Conservation (phyloP, 2,113 vertebrate species). For the Pionites leucogaster region DNA sequence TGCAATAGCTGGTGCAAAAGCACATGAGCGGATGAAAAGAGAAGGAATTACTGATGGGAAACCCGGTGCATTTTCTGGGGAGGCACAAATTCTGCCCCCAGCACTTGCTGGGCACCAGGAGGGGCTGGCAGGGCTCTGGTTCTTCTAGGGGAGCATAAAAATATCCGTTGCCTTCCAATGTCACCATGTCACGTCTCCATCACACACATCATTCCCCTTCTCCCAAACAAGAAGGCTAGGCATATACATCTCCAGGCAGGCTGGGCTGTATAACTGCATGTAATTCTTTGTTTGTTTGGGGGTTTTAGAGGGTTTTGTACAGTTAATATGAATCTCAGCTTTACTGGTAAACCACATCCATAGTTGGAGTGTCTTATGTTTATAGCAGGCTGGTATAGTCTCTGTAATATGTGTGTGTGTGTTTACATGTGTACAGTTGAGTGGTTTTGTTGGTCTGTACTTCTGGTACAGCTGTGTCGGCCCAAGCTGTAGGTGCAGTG, state of each 20-base stretch:
- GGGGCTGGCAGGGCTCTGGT: not conserved
- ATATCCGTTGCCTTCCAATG: not conserved
- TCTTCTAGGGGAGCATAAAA: not conserved
- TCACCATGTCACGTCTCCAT: fast-evolving
- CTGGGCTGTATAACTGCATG: not conserved
- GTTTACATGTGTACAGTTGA: not conserved
- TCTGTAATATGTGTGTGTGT: not conserved
- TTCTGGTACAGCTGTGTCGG: not conserved
- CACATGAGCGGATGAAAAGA: not conserved
- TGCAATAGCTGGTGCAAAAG: not conserved
- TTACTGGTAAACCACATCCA: not conserved
- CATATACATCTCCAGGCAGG: not conserved
- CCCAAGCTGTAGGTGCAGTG: not conserved
- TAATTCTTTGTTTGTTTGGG: not conserved
- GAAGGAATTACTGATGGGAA: not conserved
- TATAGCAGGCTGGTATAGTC: not conserved
- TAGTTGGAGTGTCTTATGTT: not conserved
- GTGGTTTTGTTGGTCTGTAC: not conserved
- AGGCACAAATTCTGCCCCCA: not conserved
- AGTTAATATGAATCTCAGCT: not conserved
- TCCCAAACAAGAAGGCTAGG: not conserved
- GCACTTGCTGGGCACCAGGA: not conserved
- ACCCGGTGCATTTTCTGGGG: fast-evolving
- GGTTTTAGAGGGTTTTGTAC: not conserved
- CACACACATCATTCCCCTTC: fast-evolving